Evolutionary conservation across 2,113 vertebrate genomes (phyloP), one percentile per base, ranked within the genome.

Genomic region (Progne subis): DNA sequence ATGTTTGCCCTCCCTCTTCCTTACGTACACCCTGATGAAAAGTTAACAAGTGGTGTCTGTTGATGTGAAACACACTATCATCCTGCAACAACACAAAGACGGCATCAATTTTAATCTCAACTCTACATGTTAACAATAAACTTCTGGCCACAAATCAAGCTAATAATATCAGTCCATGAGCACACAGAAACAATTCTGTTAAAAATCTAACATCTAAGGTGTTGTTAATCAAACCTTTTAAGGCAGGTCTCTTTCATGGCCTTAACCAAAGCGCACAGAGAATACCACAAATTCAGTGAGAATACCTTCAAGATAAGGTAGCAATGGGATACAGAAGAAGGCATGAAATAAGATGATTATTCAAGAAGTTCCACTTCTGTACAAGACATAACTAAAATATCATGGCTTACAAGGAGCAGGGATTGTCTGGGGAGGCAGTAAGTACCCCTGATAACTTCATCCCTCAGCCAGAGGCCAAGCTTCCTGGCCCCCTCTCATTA

Each of bases 391-490:
- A 83, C 71, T 86, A 67, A 77, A 83, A 56, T 52, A 63, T n/a
- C 60, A 24, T 39, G 41, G 56, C 19, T 71, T 74, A 41, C 19
- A 19, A 63, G 76, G 69, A 74, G 57, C 68, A 82, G 70, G 79
- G 37, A 23, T 82, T 89, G 67, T 56, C 57, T 82, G 70, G 70
- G 0, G 4, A 82, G 23, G 68, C 64, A 77, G 6, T 65, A 44
- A 77, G 56, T 44, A 67, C 14, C 16, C 28, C 34, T 72, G 49
- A 47, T 91, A 81, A 64, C 85, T 78, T 77, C 49, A 74, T n/a
- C 16, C 31, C 75, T 86, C 76, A 93, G 76, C 82, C 64, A 81
- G 85, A 92, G 72, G 60, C 95, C 79, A 68, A 70, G 67, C 82
- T 0, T 32, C 72, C 71, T 80, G 14, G 8, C 39, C 47, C 39